Evolutionary conservation across 2,888 invertebrate species (phyloP).

Genomic region (Anticlea derivata): DNA sequence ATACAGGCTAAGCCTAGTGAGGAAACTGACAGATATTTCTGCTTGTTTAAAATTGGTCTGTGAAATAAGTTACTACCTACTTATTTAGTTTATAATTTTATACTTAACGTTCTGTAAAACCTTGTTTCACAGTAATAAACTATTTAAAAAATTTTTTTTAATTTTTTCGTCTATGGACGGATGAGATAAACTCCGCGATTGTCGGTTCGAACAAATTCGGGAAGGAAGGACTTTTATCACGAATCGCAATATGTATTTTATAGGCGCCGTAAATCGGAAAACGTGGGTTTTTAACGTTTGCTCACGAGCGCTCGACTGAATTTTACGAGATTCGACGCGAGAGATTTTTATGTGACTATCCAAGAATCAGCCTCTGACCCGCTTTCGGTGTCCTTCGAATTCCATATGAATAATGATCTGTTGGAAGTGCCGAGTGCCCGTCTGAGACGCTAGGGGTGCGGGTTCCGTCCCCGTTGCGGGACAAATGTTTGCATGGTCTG

Average conservation of each 20-base stretch:
- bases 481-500: no score
- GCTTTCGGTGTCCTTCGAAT: conserved; percentile 56
- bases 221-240: conserved; percentile 74
- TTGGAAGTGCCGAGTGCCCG: conserved; percentile 24
- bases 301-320: conserved; percentile 70
- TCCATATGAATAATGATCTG: conserved; percentile 61
- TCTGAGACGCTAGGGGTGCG: no score
- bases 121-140: no score
- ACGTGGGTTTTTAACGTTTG: conserved; percentile 80
- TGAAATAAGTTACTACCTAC: no score
- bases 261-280: conserved; percentile 77
- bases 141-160: no score
- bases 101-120: no score
- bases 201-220: conserved; percentile 68
- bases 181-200: conserved; percentile 66
- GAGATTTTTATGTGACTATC: conserved; percentile 66
- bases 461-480: no score
- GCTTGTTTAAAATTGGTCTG: no score
- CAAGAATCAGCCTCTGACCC: conserved; percentile 56
- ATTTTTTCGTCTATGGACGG: conserved; percentile 34
- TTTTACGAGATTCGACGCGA: conserved; percentile 73
- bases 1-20: no score
- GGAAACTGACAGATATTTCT: no score
- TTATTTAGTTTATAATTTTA: no score
- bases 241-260: conserved; percentile 82